Percentiles rank a stretch among this genome's conserved stretches.
Conservation (phyloP, 2,113 vertebrate species). For the Sylvia atricapilla region DNA sequence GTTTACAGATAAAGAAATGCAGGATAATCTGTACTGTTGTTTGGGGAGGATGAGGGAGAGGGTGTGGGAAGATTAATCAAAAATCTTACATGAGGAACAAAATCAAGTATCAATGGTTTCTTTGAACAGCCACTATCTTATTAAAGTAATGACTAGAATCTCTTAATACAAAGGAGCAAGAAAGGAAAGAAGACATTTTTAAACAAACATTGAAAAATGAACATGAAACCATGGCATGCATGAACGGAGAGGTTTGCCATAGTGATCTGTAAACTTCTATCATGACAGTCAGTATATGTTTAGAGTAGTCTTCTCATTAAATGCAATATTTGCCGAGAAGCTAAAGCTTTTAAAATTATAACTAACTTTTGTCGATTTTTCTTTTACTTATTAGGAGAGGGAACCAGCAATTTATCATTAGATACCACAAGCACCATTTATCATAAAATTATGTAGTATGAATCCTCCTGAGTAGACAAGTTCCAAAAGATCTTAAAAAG, state of each 20-base stretch:
- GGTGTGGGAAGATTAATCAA: not conserved
- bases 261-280: not conserved
- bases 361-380: not conserved
- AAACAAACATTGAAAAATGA: not conserved
- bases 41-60: fast-evolving
- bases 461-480: not conserved
- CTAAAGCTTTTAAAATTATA: not conserved
- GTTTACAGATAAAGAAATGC: not conserved
- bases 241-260: not conserved
- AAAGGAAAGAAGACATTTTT: not conserved
- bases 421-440: not conserved
- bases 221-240: not conserved
- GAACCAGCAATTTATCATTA: not conserved
- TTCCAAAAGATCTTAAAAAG: not conserved
- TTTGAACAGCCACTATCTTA: not conserved
- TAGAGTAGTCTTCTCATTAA: not conserved
- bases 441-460: not conserved
- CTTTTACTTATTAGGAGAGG: not conserved
- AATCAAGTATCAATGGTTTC: not conserved
- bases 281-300: not conserved
- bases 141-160: not conserved
- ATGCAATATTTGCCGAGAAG: not conserved
- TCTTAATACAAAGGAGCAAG: not conserved
- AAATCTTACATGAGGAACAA: not conserved
- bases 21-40: not conserved